phyloP scores from a whole-genome alignment of 2,888 invertebrate species.

The Baccha elongata region DNA sequence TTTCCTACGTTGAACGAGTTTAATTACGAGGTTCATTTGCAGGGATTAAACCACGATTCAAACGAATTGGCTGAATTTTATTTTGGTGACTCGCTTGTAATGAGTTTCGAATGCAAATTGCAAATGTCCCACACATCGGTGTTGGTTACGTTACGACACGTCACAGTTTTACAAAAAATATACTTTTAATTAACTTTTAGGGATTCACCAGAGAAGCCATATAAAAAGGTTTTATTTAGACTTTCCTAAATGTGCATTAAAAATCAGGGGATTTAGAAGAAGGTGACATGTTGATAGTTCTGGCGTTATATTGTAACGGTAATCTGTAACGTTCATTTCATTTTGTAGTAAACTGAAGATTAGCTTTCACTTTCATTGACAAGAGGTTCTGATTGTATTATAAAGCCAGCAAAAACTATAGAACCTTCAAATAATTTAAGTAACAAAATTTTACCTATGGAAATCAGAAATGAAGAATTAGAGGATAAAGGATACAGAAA shows the following conservation, averaged over 20 bases:
- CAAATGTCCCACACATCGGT: constrained; percentile 20
- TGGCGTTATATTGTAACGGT: too few relatives aligned
- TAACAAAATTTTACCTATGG: too few relatives aligned
- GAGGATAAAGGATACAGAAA: too few relatives aligned
- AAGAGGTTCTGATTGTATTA: too few relatives aligned
- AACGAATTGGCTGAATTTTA: constrained; percentile 39
- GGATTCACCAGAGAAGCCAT: constrained; percentile 59
- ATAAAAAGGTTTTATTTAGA: neutral
- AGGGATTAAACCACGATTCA: constrained; percentile 52
- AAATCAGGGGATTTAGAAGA: too few relatives aligned
- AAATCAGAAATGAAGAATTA: too few relatives aligned
- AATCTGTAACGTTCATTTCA: neutral
- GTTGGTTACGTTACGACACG: constrained; percentile 7
- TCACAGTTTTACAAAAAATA: neutral
- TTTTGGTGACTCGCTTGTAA: constrained; percentile 34
- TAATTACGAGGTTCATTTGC: constrained; percentile 52
- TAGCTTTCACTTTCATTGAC: too few relatives aligned
- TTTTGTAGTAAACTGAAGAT: too few relatives aligned
- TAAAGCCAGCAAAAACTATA: too few relatives aligned
- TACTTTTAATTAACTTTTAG: constrained; percentile 38
- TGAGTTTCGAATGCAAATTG: constrained; percentile 50
- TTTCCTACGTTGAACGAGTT: constrained; percentile 28
- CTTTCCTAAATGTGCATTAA: constrained; percentile 4
- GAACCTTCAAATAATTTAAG: too few relatives aligned
- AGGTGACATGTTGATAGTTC: too few relatives aligned